phyloP scores from a whole-genome alignment of 2,113 vertebrate species.

The Hydrolagus affinis region DNA sequence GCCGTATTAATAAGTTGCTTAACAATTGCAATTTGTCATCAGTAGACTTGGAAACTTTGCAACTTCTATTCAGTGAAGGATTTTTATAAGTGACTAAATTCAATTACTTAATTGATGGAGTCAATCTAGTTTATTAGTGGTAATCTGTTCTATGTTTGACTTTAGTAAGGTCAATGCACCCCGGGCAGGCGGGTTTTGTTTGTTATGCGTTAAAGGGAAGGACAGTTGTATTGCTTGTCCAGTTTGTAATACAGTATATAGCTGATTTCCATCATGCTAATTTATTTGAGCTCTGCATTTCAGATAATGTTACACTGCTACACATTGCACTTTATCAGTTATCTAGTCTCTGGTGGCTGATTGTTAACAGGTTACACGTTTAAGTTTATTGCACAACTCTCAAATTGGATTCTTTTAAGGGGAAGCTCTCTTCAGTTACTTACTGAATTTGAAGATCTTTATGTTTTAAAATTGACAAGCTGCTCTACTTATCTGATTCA shows the following conservation, averaged over 20 bases:
- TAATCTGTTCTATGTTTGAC: neutral
- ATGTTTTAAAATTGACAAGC: neutral
- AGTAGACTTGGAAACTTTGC: too few species aligned
- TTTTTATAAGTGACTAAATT: neutral
- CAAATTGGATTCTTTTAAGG: neutral
- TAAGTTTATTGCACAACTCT: neutral
- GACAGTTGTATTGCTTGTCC: neutral
- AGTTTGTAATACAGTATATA: too few species aligned
- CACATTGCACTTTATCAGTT: conserved; percentile 23
- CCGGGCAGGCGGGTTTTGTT: neutral
- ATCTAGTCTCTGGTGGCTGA: neutral
- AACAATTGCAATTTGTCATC: too few species aligned
- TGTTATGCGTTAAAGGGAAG: neutral
- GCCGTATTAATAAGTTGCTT: too few species aligned
- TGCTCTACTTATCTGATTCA: neutral
- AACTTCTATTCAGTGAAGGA: too few species aligned
- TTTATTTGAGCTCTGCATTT: neutral
- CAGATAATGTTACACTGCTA: neutral
- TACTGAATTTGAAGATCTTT: neutral
- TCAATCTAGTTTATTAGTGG: neutral
- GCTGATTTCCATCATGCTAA: neutral
- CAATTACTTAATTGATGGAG: neutral
- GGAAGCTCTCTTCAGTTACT: neutral
- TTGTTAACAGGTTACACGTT: neutral
- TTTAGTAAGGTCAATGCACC: neutral